These are phyloP conservation scores for Notamacropus eugenii DNA, from an alignment of 2,797 vertebrate genomes.

Conservation along the genomic window DNA sequence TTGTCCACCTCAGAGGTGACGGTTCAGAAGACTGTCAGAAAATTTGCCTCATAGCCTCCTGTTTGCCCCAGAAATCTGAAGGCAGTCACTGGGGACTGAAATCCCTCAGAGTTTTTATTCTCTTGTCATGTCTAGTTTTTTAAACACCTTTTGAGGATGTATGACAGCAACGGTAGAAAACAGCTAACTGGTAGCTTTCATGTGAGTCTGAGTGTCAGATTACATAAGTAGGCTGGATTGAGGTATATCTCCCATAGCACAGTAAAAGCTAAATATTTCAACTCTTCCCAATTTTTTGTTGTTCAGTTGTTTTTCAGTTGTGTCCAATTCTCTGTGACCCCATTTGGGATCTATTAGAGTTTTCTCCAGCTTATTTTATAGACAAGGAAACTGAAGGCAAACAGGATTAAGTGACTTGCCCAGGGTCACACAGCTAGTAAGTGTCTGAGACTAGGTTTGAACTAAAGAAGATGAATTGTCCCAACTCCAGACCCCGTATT, in stretches of 20 bases:
- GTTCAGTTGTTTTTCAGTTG: background rate
- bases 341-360: background rate
- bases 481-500: background rate
- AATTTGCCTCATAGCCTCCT: conserved; percentile 44
- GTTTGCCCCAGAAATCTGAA: conserved; percentile 42
- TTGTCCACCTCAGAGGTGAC: conserved; percentile 10
- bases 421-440: background rate
- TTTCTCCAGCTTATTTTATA: background rate
- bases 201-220: conserved; percentile 19
- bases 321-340: background rate
- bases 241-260: background rate
- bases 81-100: conserved; percentile 35
- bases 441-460: background rate
- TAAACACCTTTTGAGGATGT: conserved; percentile 35
- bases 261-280: conserved; percentile 39
- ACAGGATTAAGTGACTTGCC: background rate
- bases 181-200: conserved; percentile 42
- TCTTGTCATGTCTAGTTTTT: conserved; percentile 57
- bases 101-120: conserved; percentile 45
- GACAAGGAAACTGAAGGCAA: background rate
- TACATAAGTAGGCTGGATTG: conserved; percentile 32
- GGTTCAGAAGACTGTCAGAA: conserved; percentile 50
- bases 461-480: background rate
- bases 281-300: background rate
- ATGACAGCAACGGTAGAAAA: conserved; percentile 41